Base-by-base conservation (phyloP, 2,888 invertebrate genomes). In the Protophormia terraenovae region DNA sequence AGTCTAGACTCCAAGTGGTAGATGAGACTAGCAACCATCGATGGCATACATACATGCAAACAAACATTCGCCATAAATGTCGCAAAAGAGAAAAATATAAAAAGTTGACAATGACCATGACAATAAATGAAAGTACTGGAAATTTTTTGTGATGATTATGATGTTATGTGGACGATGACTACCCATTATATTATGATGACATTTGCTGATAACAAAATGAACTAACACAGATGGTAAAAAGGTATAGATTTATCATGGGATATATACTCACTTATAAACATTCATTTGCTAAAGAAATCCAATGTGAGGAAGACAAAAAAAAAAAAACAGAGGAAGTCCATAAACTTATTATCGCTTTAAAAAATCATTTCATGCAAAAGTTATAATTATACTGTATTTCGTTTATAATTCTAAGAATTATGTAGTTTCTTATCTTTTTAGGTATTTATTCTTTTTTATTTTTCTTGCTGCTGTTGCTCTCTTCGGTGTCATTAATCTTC, bases 401-500 rank as follows among this genome's bases (percentile, higher is more conserved):
- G 58, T 14, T n/a, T 32, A 29, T 35, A 67, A 38, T 75, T 81
- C 80, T 58, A n/a, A 55, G 72, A 73, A 73, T 64, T 7, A 45
- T 60, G n/a, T n/a, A n/a, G n/a, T 19, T 60, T 60, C 22, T 71
- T 38, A 22, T 71, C n/a, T 50, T 5, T n/a, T 2, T n/a, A n/a
- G n/a, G 2, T 29, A 24, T 41, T 66, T 32, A 45, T 10, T 72
- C 47, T 67, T 58, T 60, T 27, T 41, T 14, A 7, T 27, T n/a
- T 16, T 24, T 47, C 12, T 55, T 62, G 35, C 35, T 58, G 8
- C 64, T 58, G 6, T 22, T 19, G 29, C 24, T 60, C 58, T 29
- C 41, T 22, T 27, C 64, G 47, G 45, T 82, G 77, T 82, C 82
- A 85, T 85, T 85, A 85, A 85, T 85, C 85, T 82, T 85, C 22